Evolutionary conservation across 2,888 invertebrate species (phyloP), one percentile per base, ranked within the genome.

Genomic region (Andrena praecox): DNA sequence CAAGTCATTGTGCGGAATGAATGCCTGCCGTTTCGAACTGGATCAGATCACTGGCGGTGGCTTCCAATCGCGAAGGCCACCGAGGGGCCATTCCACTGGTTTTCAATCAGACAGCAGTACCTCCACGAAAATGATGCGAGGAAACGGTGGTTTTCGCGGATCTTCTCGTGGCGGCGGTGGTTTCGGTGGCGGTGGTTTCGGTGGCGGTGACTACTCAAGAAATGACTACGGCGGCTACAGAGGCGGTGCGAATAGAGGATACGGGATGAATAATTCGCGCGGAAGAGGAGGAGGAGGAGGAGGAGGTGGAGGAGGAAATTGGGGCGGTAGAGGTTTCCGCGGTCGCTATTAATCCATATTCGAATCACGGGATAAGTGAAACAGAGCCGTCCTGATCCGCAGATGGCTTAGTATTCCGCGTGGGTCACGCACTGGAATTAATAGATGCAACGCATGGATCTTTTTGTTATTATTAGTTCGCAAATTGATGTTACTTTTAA

Each of bases 11-110:
- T 98, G 98, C 91, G 95, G 96, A 48, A 95, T 97, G 91, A 96
- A 97, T 84, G 97, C 98, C 0, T 97, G 98, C 0, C 97, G 97
- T 90, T 96, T 95, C 91, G 95, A 95, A 74, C 95, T 97, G 86
- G 94, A 96, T 24, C 95, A 94, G 20, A 94, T 95, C 2, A 95
- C 95, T 0, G 93, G 94, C 1, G 95, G 95, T 84, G 93, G 95
- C 69, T 94, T 95, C 0, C 95, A 95, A 7, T 95, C 95, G 0
- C 94, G 95, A 52, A 94, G 96, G 81, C 95, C 95, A 2, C 95
- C 95, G 1, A 91, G 95, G 74, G 95, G 94, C 10, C 94, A 95
- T 81, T 85, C 89, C 0, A 87, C 82, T 6, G 90, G 90, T 29
- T 93, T 94, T 62, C 24, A 93, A 91, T 24, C 89, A 82, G 75